Evolutionary conservation across 2,888 invertebrate species (phyloP).

Genomic region (Spisula subtruncata): DNA sequence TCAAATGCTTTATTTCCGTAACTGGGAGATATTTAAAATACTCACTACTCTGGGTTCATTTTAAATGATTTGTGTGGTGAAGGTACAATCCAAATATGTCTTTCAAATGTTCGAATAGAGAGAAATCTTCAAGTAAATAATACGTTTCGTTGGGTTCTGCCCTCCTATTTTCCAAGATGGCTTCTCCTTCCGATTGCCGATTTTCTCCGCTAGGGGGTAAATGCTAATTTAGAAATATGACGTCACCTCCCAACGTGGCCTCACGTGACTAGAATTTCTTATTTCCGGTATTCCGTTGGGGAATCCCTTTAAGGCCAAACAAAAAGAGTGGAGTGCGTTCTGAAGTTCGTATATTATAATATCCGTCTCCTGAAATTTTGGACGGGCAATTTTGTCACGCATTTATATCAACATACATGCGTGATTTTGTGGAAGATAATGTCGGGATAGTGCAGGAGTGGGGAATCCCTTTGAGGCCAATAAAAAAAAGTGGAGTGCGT

Average conservation of each 20-base stretch:
- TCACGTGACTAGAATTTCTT: slow-evolving; percentile 75
- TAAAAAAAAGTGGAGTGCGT: too few relatives aligned
- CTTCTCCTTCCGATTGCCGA: slow-evolving; percentile 83
- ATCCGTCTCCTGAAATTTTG: too few relatives aligned
- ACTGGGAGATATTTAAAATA: slow-evolving; percentile 28
- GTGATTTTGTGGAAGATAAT: too few relatives aligned
- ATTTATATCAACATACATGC: too few relatives aligned
- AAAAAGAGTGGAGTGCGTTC: background rate
- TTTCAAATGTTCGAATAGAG: background rate
- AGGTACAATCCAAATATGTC: slow-evolving; percentile 34
- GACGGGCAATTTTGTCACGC: too few relatives aligned
- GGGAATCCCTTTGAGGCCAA: too few relatives aligned
- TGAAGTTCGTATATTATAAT: too few relatives aligned
- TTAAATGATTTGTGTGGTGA: slow-evolving; percentile 39
- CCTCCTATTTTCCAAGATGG: slow-evolving; percentile 80
- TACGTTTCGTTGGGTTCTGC: slow-evolving; percentile 60
- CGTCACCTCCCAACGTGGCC: slow-evolving; percentile 84
- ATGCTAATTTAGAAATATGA: slow-evolving; percentile 77
- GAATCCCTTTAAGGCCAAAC: background rate
- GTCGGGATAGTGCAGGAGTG: too few relatives aligned
- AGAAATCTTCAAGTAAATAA: slow-evolving; percentile 21
- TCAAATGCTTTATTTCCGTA: slow-evolving; percentile 31
- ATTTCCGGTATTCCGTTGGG: slow-evolving; percentile 36
- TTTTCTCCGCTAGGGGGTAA: slow-evolving; percentile 78
- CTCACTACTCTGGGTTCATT: slow-evolving; percentile 76